Evolutionary conservation across 2,797 vertebrate genomes (phyloP), one percentile per base, ranked within the genome.

Genomic region (Poeciliopsis gracilis): DNA sequence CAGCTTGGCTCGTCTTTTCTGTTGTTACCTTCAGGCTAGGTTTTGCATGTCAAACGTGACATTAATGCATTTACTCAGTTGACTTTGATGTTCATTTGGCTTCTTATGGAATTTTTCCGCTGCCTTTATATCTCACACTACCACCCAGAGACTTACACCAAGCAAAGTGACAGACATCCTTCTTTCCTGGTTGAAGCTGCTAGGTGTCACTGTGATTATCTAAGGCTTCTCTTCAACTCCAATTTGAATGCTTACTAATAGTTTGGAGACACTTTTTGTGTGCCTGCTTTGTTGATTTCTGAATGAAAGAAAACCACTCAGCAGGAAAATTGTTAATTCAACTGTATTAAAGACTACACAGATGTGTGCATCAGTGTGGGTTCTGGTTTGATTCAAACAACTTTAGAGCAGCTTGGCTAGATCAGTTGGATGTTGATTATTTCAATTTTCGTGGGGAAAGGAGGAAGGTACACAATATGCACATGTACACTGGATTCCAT

Each of bases 321-420:
- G 71, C 78, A 73, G 51, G 43, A 76, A 78, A 51, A 51, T 3
- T 2, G 15, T 59, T 13, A 43, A 47, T 83, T 77, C 45, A 83
- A 80, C 25, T 5, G 13, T 79, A 76, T 75, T 71, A 43, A 81
- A 78, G 25, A 38, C 11, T 41, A 25, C 23, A 74, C 67, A 46
- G n/a, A 72, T 73, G 63, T 76, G 28, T 86, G 38, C 77, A 28
- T 84, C 36, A 41, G 36, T 38, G 12, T 45, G 30, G 10, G 20
- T 82, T 86, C 20, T 72, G 46, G 77, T 47, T 28, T 49, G 57
- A 78, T 63, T 76, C 57, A 16, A 71, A 49, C 78, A 72, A 33
- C 49, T 77, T 84, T 57, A 78, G 46, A 73, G 59, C 36, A 46
- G 45, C 49, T 51, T 12, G 18, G 2, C 16, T 45, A 75, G 33